Evolutionary conservation across 2,888 invertebrate genomes (phyloP).

Genomic region (Caenorhabditis sinica): DNA sequence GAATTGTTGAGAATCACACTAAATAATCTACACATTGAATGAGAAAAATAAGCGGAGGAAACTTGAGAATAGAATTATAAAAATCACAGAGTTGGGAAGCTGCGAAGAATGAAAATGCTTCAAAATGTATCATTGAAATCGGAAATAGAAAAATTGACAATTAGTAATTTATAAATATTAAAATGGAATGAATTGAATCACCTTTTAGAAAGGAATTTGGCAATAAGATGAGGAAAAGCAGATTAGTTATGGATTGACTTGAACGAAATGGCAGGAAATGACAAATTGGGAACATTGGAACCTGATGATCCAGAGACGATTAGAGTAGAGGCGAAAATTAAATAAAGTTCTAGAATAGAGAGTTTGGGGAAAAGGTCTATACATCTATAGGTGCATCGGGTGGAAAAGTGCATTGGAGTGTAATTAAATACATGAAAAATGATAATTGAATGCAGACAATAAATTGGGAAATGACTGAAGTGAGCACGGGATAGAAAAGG

Average conservation of each 20-base stretch:
- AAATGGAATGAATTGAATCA: no score
- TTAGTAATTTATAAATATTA: no score
- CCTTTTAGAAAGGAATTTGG: no score
- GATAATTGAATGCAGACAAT: no score
- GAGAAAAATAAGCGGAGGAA: constrained; percentile 8
- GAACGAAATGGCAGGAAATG: constrained; percentile 34
- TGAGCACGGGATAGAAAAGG: no score
- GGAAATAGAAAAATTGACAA: no score
- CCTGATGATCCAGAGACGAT: constrained; percentile 13
- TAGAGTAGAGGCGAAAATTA: constrained; percentile 14
- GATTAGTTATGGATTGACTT: not conserved
- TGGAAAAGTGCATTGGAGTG: no score
- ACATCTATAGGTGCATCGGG: no score
- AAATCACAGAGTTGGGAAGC: not conserved
- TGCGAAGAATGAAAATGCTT: not conserved
- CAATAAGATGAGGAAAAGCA: not conserved
- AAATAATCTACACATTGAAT: constrained; percentile 17
- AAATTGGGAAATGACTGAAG: no score
- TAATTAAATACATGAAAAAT: no score
- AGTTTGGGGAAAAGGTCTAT: no score
- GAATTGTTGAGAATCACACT: constrained; percentile 16
- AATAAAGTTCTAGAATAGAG: constrained; percentile 2
- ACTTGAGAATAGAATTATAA: not conserved
- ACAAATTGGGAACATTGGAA: constrained; percentile 3
- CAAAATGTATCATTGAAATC: not conserved